Evolutionary conservation across 2,797 vertebrate genomes (phyloP), one percentile per base, ranked within the genome.

Genomic region (Diceros bicornis): DNA sequence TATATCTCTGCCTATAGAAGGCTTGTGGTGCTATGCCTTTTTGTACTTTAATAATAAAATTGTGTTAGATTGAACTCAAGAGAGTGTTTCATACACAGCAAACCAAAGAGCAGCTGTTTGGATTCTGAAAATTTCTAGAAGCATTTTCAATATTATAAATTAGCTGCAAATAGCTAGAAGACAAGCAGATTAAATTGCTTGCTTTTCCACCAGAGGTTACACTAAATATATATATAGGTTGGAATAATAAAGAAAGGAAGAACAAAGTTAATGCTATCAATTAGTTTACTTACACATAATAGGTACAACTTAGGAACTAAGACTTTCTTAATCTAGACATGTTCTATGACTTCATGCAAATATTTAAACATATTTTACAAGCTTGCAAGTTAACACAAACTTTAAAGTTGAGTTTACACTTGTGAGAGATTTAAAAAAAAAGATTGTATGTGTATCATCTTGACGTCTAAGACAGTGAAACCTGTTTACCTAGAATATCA

Each of bases 31-130:
- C n/a, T 78, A 4, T 34, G 18, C 17, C 64, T 89, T 93, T 93
- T 96, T 69, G 18, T 95, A 84, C 13, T 89, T 89, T 81, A 23
- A 61, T 90, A 83, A 66, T 87, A 81, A 79, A 90, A 34, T 66
- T 71, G 13, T 92, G 17, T 94, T 79, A 68, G 55, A 87, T 32
- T 84, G 37, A 91, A 68, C 79, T 96, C 84, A 55, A 79, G 34
- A 66, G 7, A 83, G 64, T 59, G 6, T 69, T 96, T 81, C 9
- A 74, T 88, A 61, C 14, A 68, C 55, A 75, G 21, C 25, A 85
- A 52, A 86, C 77, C 9, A 11, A 72, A 77, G 91, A 72, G 27
- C 18, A 66, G 37, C 47, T 86, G 9, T 92, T 89, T 93, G 23
- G 25, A 72, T 78, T 92, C 84, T 90, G 32, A 89, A 95, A 92